Evolutionary conservation across 35 echinoderm and acorn worm genomes (phyloP).

Genomic region (Anneissia japonica): DNA sequence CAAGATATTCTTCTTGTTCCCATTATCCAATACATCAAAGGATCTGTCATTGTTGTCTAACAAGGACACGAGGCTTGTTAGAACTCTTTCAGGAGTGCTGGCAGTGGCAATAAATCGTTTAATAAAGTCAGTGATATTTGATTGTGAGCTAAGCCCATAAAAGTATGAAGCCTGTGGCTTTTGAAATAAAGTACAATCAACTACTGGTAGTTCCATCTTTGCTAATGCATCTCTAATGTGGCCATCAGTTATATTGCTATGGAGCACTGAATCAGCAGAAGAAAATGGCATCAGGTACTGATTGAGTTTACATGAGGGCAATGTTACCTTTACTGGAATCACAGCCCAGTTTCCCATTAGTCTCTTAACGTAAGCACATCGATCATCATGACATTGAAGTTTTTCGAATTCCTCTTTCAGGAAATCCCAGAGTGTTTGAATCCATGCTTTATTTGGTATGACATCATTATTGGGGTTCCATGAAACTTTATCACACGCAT

Average conservation of each 20-base stretch:
- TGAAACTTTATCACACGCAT: background rate
- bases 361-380: background rate
- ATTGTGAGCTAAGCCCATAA: no score
- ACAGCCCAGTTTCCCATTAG: background rate
- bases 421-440: background rate
- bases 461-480: background rate
- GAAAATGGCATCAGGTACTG: background rate
- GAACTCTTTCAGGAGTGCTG: background rate
- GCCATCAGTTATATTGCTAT: background rate
- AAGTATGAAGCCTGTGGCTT: background rate
- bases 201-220: background rate
- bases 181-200: background rate
- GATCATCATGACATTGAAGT: background rate
- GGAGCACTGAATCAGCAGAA: background rate
- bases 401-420: conserved; percentile 22
- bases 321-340: background rate
- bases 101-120: background rate
- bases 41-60: background rate
- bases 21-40: background rate
- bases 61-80: background rate
- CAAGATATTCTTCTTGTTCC: background rate
- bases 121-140: background rate
- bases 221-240: background rate
- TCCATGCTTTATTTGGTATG: background rate
- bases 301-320: background rate